These are phyloP conservation scores for Semaprochilodus insignis DNA, from an alignment of 2,797 vertebrate species.

Conservation along the genomic window DNA sequence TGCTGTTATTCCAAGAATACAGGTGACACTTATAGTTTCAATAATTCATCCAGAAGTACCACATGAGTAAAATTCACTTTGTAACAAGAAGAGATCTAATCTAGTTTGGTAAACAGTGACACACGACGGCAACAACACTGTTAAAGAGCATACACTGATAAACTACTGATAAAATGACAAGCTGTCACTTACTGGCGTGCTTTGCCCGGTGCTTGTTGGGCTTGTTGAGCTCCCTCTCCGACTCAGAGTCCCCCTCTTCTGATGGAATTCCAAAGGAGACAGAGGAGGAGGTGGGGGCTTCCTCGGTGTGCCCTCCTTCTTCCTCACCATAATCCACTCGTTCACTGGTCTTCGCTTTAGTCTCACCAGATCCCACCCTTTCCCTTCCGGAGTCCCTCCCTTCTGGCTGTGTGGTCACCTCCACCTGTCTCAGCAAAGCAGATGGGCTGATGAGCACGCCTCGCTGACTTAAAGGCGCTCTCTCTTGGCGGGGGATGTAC, in stretches of 20 bases:
- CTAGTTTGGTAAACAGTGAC: conserved; percentile 5
- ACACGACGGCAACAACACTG: not conserved
- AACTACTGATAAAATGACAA: conserved; percentile 13
- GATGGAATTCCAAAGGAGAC: conserved; percentile 88
- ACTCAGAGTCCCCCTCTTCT: conserved; percentile 83
- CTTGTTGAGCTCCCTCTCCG: conserved; percentile 84
- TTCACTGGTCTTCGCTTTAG: conserved; percentile 75
- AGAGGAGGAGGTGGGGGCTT: conserved; percentile 85
- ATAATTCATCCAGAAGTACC: not conserved
- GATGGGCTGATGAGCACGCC: conserved; percentile 73
- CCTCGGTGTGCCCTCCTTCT: conserved; percentile 85
- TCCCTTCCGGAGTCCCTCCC: conserved; percentile 73
- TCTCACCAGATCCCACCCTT: conserved; percentile 70
- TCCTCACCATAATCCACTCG: conserved; percentile 81
- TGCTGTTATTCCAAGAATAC: not conserved
- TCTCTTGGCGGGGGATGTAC: conserved; percentile 71
- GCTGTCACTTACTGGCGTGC: conserved; percentile 92
- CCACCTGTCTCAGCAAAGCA: conserved; percentile 79
- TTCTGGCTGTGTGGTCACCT: conserved; percentile 78
- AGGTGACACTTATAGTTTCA: not conserved
- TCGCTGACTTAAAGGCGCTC: conserved; percentile 78
- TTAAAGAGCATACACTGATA: conserved; percentile 1
- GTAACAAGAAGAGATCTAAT: conserved; percentile 6
- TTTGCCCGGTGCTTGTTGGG: conserved; percentile 93
- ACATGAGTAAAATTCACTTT: conserved; percentile 1